Evolutionary conservation across 2,113 vertebrate genomes (phyloP).

Genomic region (Fregata magnificens): DNA sequence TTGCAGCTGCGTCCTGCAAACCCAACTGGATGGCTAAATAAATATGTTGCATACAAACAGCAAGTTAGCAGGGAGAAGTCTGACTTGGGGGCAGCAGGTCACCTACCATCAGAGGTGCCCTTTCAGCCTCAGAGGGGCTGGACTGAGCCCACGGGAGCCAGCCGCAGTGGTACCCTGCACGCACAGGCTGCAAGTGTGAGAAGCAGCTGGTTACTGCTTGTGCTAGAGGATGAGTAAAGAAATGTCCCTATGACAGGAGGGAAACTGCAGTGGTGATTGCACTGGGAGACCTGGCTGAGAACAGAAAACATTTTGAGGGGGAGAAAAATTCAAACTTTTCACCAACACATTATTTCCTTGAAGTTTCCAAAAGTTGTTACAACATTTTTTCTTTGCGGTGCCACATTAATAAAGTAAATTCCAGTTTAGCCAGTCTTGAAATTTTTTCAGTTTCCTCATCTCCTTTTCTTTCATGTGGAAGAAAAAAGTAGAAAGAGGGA

Average conservation of each 20-base stretch:
- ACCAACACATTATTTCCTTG: not conserved
- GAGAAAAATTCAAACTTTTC: not conserved
- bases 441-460: not conserved
- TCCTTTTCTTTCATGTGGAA: not conserved
- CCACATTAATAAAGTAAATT: not conserved
- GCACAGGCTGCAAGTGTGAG: not conserved
- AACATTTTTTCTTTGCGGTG: accelerated
- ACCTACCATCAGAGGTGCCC: not conserved
- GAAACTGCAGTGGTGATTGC: not conserved
- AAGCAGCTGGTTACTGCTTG: not conserved
- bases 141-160: accelerated
- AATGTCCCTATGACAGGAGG: not conserved
- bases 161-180: accelerated
- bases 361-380: not conserved
- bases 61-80: not conserved
- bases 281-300: not conserved
- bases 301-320: accelerated
- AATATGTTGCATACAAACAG: not conserved
- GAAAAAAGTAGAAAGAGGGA: not conserved
- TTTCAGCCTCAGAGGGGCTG: not conserved
- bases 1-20: not conserved
- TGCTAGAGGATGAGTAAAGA: not conserved
- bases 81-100: not conserved
- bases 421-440: not conserved
- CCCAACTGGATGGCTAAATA: accelerated